Conservation (phyloP, 1,140 invertebrate species). For the Lepidurus couesii region DNA sequence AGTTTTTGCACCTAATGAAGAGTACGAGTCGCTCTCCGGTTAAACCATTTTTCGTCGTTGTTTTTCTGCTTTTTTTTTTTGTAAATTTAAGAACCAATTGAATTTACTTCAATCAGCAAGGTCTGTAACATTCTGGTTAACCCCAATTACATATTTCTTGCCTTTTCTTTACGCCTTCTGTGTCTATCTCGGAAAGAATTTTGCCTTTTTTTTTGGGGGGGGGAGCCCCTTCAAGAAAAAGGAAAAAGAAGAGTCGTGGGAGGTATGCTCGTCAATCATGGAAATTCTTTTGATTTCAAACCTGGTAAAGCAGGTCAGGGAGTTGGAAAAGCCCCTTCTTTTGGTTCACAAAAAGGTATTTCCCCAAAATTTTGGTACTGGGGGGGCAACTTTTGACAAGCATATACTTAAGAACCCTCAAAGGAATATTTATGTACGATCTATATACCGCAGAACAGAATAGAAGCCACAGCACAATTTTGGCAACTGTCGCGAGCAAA, state of each 20-base stretch:
- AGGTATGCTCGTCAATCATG: constrained; percentile 12
- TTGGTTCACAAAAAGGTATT: background rate
- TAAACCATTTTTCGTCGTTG: background rate
- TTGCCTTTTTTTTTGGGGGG: background rate
- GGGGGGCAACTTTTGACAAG: too few species aligned
- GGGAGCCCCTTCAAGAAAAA: background rate
- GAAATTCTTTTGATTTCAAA: constrained; percentile 6
- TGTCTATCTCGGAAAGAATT: background rate
- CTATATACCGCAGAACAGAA: background rate
- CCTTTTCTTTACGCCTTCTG: background rate
- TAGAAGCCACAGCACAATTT: background rate
- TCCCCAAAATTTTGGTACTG: background rate
- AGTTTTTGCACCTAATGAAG: background rate
- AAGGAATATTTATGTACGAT: background rate
- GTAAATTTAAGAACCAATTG: background rate
- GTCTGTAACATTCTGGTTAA: background rate
- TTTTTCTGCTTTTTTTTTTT: background rate
- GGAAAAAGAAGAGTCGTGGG: background rate
- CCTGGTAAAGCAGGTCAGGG: constrained; percentile 1
- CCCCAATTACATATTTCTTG: background rate
- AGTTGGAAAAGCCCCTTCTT: background rate
- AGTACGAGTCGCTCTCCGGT: constrained; percentile 14
- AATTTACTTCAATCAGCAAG: background rate
- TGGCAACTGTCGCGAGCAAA: background rate
- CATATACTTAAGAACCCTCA: too few species aligned